Evolutionary conservation across 2,113 vertebrate species (phyloP).

Genomic region (Ia io): DNA sequence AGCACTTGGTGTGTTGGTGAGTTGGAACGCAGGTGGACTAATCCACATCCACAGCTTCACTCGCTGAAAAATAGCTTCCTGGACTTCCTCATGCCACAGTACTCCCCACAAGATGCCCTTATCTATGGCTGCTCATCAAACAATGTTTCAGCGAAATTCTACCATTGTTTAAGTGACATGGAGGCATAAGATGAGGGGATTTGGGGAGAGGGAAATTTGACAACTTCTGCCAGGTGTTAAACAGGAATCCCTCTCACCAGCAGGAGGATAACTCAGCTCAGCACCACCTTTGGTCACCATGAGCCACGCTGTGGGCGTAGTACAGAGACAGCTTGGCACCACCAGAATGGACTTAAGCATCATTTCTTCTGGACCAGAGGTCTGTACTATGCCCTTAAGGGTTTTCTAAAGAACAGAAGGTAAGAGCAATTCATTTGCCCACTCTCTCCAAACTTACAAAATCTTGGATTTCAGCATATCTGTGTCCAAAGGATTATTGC

Average conservation of each 20-base stretch:
- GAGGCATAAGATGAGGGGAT: no score
- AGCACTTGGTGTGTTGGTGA: neutral
- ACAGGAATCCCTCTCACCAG: no score
- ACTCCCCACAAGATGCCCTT: neutral
- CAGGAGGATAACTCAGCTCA: no score
- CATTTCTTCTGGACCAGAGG: constrained; percentile 45
- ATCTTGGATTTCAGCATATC: constrained; percentile 70
- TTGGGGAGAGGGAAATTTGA: no score
- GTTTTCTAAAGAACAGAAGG: constrained; percentile 69
- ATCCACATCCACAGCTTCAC: neutral
- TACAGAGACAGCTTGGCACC: constrained; percentile 51
- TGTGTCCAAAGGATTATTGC: constrained; percentile 63
- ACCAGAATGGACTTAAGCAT: constrained; percentile 39
- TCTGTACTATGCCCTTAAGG: constrained; percentile 55
- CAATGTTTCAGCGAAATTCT: no score
- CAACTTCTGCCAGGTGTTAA: no score
- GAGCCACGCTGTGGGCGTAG: neutral
- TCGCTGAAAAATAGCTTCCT: neutral
- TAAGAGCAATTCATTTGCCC: constrained; percentile 67
- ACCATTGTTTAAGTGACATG: no score
- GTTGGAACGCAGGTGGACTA: neutral
- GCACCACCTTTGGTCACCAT: neutral
- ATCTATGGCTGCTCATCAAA: neutral
- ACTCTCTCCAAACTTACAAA: constrained; percentile 55
- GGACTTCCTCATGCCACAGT: neutral